These are phyloP conservation scores for Bombus pyrosoma DNA, from an alignment of 1,140 invertebrate species.

Conservation along the genomic window DNA sequence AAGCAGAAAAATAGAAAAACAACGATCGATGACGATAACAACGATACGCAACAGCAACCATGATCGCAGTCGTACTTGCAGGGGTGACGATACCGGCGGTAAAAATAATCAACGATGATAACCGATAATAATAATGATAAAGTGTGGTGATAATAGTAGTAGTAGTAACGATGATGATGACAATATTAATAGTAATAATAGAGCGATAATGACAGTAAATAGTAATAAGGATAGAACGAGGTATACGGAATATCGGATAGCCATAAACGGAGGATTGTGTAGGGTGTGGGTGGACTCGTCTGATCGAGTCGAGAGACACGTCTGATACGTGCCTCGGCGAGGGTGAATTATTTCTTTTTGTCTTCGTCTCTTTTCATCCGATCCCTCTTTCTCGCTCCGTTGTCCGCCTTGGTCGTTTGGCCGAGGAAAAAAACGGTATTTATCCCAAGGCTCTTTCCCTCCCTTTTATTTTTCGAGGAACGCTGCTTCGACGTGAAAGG, in stretches of 20 bases:
- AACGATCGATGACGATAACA: not conserved
- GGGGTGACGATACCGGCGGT: not conserved
- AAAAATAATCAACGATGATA: slow-evolving; percentile 31
- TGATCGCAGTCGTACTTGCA: slow-evolving; percentile 5
- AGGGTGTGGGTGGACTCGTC: not conserved
- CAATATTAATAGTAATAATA: slow-evolving; percentile 74
- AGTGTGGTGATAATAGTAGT: slow-evolving; percentile 32
- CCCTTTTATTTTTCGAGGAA: not conserved
- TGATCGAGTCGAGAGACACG: not conserved
- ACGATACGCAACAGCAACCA: not conserved
- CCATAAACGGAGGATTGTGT: slow-evolving; percentile 14
- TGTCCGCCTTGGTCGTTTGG: not conserved
- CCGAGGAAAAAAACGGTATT: not conserved
- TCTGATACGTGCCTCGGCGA: slow-evolving; percentile 9
- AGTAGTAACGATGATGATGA: slow-evolving; percentile 69
- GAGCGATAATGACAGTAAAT: slow-evolving; percentile 26
- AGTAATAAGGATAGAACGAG: slow-evolving; percentile 46
- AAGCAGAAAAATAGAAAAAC: not conserved
- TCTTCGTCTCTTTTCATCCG: slow-evolving; percentile 37
- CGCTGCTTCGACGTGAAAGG: not conserved
- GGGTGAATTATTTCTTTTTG: slow-evolving; percentile 8
- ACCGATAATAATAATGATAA: slow-evolving; percentile 46
- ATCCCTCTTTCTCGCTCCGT: slow-evolving; percentile 27
- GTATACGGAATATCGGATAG: slow-evolving; percentile 34
- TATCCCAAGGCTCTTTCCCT: not conserved